Evolutionary conservation across 2,888 invertebrate genomes (phyloP).

Genomic region (Cephus rjabovi): DNA sequence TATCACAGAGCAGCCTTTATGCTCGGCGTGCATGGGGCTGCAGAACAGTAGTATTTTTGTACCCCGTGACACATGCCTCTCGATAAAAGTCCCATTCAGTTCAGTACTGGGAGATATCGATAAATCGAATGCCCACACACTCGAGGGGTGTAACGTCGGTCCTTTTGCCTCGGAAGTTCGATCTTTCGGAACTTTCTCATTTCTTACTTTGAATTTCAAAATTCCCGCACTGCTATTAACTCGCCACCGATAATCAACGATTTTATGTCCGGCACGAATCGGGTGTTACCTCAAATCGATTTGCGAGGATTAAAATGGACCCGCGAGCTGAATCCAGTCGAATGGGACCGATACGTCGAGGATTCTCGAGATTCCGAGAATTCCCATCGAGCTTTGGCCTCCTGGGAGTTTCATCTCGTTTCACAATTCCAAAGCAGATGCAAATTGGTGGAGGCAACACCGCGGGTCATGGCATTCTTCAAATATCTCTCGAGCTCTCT

Average conservation of each 20-base stretch:
- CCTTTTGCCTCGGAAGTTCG: too few species aligned
- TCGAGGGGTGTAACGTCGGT: background rate
- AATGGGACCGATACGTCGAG: too few species aligned
- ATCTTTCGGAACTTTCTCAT: too few species aligned
- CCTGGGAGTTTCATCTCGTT: background rate
- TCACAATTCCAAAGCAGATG: slow-evolving; percentile 5
- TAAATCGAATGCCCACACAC: slow-evolving; percentile 36
- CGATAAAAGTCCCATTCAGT: slow-evolving; percentile 44
- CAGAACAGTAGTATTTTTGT: slow-evolving; percentile 63
- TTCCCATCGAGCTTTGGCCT: background rate
- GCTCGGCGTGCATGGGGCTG: slow-evolving; percentile 23
- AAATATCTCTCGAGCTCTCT: background rate
- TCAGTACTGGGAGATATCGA: slow-evolving; percentile 31
- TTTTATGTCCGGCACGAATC: too few species aligned
- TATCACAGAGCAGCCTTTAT: slow-evolving; percentile 2
- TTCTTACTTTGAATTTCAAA: too few species aligned
- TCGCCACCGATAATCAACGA: too few species aligned
- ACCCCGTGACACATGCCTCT: slow-evolving; percentile 44
- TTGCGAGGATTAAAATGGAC: too few species aligned
- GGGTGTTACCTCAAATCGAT: too few species aligned
- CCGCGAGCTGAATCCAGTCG: too few species aligned
- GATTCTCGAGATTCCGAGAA: background rate
- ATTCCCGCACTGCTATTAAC: too few species aligned
- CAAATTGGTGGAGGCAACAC: background rate
- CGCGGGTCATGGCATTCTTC: background rate